phyloP scores from a whole-genome alignment of 2,888 invertebrate genomes.

The Cheilosia grossa region DNA sequence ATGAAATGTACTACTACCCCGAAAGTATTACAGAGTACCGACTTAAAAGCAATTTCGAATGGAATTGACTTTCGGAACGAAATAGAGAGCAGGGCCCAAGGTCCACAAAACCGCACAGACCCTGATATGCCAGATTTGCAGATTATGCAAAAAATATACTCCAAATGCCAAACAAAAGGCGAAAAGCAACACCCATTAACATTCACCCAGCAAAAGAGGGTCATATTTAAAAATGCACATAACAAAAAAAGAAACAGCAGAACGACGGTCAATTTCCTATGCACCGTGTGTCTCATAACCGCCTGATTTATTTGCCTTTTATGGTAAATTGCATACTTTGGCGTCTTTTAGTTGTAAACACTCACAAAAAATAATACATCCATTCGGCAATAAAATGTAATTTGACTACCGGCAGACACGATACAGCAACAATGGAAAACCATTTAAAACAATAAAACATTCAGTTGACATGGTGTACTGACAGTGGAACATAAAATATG shows the following conservation, averaged over 20 bases:
- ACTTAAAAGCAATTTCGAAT: no score
- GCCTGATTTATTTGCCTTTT: slow-evolving; percentile 44
- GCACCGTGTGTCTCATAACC: slow-evolving; percentile 31
- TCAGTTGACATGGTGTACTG: slow-evolving; percentile 30
- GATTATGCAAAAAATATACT: not conserved
- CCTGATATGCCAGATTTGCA: not conserved
- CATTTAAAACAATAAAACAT: slow-evolving; percentile 32
- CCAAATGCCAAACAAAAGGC: not conserved
- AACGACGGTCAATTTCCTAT: slow-evolving; percentile 12
- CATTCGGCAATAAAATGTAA: slow-evolving; percentile 27
- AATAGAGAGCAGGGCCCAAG: no score
- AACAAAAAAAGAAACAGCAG: slow-evolving; percentile 7
- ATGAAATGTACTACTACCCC: no score
- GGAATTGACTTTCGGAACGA: no score
- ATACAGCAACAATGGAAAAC: slow-evolving; percentile 4
- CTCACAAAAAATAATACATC: slow-evolving; percentile 6
- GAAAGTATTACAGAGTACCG: no score
- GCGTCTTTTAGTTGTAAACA: slow-evolving; percentile 41
- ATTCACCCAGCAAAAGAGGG: slow-evolving; percentile 54
- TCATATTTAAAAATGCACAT: slow-evolving; percentile 18
- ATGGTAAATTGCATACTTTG: slow-evolving; percentile 44
- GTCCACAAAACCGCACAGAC: no score
- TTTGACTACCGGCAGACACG: slow-evolving; percentile 38
- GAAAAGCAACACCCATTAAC: slow-evolving; percentile 36
- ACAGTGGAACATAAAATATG: slow-evolving; percentile 3